phyloP scores from a whole-genome alignment of 2,113 vertebrate genomes.

The Mastomys natalensis region DNA sequence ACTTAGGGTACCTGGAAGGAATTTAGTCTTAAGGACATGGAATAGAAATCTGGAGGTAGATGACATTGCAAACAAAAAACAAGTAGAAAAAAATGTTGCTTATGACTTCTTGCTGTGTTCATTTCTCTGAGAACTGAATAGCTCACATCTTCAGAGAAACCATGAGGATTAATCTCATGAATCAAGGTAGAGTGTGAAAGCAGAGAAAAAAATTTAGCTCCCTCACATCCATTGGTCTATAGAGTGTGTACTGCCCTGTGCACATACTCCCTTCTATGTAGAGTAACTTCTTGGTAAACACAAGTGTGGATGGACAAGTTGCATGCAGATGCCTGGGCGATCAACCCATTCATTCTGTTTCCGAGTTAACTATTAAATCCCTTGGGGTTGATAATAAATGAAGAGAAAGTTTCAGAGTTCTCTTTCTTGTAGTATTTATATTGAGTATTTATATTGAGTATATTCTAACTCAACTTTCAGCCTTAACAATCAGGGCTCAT shows the following conservation, averaged over 20 bases:
- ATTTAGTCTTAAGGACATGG: neutral
- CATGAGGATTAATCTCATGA: neutral
- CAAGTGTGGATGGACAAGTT: neutral
- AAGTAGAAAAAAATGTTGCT: conserved; percentile 13
- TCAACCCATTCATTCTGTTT: conserved; percentile 27
- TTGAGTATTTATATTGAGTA: neutral
- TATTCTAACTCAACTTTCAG: neutral
- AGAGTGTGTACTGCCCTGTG: neutral
- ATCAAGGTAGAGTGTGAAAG: conserved; percentile 31
- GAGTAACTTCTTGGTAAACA: neutral
- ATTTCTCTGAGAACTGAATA: neutral
- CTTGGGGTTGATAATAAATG: neutral
- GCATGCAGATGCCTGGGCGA: neutral
- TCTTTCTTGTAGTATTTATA: neutral
- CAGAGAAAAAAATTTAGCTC: neutral
- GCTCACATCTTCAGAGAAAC: neutral
- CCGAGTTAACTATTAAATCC: neutral
- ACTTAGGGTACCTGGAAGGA: neutral
- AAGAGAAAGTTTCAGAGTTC: neutral
- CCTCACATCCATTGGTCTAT: neutral
- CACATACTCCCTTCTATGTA: neutral
- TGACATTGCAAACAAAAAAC: conserved; percentile 11
- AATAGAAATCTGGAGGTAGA: neutral
- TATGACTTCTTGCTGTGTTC: neutral
- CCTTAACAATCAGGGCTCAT: neutral